A percentile compares a stretch with the other conserved stretches of the same genome.
These are phyloP conservation scores for Spilogale gracilis DNA, from an alignment of 2,113 vertebrate genomes.

Conservation along the genomic window DNA sequence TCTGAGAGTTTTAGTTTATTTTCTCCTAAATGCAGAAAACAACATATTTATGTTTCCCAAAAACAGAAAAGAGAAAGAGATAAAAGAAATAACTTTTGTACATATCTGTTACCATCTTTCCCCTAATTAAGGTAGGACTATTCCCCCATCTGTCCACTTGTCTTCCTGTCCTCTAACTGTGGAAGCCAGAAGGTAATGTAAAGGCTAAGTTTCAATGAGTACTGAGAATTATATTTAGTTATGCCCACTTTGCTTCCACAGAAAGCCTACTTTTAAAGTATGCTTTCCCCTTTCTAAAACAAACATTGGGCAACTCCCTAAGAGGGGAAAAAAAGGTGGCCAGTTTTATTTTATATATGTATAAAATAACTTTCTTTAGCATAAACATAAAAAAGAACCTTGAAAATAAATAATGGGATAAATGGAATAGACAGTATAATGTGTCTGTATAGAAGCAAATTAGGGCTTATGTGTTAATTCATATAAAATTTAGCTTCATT, in stretches of 20 bases:
- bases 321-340: neutral
- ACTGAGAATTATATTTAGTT: neutral
- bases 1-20: constrained; percentile 23
- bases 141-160: neutral
- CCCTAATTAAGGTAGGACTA: neutral
- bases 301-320: neutral
- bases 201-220: neutral
- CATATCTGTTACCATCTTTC: neutral
- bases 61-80: neutral
- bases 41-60: neutral
- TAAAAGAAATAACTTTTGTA: neutral
- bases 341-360: neutral
- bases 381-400: neutral
- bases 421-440: neutral
- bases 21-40: neutral
- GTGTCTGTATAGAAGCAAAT: neutral
- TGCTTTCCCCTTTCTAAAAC: neutral
- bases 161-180: neutral
- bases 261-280: neutral
- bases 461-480: neutral
- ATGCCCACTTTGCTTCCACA: neutral
- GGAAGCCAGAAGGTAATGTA: neutral
- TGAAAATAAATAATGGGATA: neutral
- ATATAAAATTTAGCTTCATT: neutral
- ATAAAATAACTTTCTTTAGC: neutral